These are phyloP conservation scores for Bos javanicus DNA, from an alignment of 2,113 vertebrate species.

Conservation along the genomic window DNA sequence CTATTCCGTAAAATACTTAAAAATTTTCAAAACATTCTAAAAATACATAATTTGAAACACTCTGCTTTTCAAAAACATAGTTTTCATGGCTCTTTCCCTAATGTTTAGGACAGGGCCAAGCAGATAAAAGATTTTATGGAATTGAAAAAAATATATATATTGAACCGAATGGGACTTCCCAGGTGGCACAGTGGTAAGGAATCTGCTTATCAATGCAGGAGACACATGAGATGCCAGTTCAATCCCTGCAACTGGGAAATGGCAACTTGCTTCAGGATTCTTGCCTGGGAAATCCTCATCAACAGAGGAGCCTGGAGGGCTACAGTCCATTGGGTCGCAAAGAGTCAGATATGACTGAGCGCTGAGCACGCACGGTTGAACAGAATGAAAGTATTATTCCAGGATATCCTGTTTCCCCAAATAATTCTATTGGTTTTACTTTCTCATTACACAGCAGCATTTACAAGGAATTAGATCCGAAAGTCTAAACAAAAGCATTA, in stretches of 20 bases:
- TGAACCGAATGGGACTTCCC: not conserved
- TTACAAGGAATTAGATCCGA: not conserved
- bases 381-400: not conserved
- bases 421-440: not conserved
- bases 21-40: not conserved
- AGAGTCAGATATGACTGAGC: not conserved
- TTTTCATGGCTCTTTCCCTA: not conserved
- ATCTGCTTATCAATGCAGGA: not conserved
- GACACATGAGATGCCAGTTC: not conserved
- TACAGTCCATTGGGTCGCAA: not conserved
- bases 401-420: not conserved
- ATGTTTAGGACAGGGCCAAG: not conserved
- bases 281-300: not conserved
- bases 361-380: not conserved
- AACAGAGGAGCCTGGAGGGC: not conserved
- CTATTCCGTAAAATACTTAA: not conserved
- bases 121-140: not conserved
- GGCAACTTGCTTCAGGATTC: not conserved
- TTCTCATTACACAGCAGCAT: not conserved
- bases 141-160: too few relatives aligned
- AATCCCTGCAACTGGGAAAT: not conserved
- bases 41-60: not conserved
- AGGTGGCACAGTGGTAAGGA: not conserved
- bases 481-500: conserved; percentile 7
- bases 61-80: not conserved